Percentiles rank a stretch among this genome's conserved stretches.
Evolutionary conservation across 2,797 vertebrate genomes (phyloP).

Genomic region (Mormyrops attenuatus): DNA sequence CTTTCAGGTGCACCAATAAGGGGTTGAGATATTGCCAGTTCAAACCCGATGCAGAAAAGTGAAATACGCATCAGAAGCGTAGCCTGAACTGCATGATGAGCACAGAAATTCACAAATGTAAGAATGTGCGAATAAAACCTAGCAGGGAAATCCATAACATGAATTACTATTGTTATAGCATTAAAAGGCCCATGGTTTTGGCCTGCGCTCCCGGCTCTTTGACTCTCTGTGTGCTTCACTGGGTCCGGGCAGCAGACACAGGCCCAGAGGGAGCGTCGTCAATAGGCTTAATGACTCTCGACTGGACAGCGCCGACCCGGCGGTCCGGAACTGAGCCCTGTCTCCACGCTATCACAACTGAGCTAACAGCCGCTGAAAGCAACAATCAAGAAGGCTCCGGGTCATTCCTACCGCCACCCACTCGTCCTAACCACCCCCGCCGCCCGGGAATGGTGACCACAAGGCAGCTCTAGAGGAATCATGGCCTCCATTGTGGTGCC

Average conservation of each 20-base stretch:
- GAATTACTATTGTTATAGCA: neutral
- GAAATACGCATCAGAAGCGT: neutral
- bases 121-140: neutral
- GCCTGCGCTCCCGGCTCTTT: neutral
- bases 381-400: neutral
- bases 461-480: neutral
- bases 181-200: neutral
- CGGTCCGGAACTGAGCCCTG: conserved; percentile 12
- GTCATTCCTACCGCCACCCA: neutral
- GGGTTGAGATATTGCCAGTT: neutral
- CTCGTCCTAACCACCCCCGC: neutral
- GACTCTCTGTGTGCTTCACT: neutral
- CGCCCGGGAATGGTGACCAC: neutral
- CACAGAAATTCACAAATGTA: neutral
- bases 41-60: neutral
- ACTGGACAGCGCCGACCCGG: neutral
- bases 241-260: neutral
- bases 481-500: neutral
- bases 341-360: conserved; percentile 14
- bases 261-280: neutral
- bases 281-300: conserved; percentile 16
- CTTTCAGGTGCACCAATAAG: neutral
- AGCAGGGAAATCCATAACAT: neutral
- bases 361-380: conserved; percentile 16
- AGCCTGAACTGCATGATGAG: neutral